A percentile compares a stretch with the other conserved stretches of the same genome.
These are phyloP conservation scores for Drosophila willistoni DNA, from an alignment of 1,140 invertebrate species.

Conservation along the genomic window DNA sequence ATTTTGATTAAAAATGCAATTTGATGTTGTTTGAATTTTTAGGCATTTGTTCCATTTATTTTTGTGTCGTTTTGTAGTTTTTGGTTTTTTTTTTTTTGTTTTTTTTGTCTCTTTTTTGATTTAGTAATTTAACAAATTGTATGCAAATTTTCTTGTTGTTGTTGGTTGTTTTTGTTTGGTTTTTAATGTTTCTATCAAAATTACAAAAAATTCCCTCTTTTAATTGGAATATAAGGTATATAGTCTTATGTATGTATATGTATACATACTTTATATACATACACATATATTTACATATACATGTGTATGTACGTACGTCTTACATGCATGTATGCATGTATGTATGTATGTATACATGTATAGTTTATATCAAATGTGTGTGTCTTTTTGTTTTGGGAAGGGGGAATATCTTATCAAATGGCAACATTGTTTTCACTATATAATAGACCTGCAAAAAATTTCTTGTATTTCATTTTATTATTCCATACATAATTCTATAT, in stretches of 20 bases:
- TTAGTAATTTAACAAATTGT: slow-evolving; percentile 44
- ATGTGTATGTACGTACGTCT: slow-evolving; percentile 45
- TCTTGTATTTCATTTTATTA: slow-evolving; percentile 38
- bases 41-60: slow-evolving; percentile 72
- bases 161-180: slow-evolving; percentile 39
- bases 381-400: slow-evolving; percentile 44
- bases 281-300: background rate
- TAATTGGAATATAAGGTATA: slow-evolving; percentile 76
- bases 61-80: slow-evolving; percentile 50
- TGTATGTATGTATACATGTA: slow-evolving; percentile 46
- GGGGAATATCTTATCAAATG: slow-evolving; percentile 73
- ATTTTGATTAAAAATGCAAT: slow-evolving; percentile 1
- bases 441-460: slow-evolving; percentile 79
- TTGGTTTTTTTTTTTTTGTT: slow-evolving; percentile 26
- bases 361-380: slow-evolving; percentile 73
- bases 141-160: slow-evolving; percentile 42
- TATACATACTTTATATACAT: slow-evolving; percentile 47
- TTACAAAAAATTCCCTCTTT: slow-evolving; percentile 78
- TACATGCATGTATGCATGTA: slow-evolving; percentile 29
- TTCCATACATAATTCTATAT: slow-evolving; percentile 17
- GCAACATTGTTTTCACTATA: slow-evolving; percentile 78
- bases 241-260: slow-evolving; percentile 24
- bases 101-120: slow-evolving; percentile 15
- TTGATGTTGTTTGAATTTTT: slow-evolving; percentile 33
- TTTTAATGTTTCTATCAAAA: slow-evolving; percentile 80